Percentiles rank a stretch among this genome's conserved stretches.
These are phyloP conservation scores for Morus bassanus DNA, from an alignment of 2,797 vertebrate genomes.

Conservation along the genomic window DNA sequence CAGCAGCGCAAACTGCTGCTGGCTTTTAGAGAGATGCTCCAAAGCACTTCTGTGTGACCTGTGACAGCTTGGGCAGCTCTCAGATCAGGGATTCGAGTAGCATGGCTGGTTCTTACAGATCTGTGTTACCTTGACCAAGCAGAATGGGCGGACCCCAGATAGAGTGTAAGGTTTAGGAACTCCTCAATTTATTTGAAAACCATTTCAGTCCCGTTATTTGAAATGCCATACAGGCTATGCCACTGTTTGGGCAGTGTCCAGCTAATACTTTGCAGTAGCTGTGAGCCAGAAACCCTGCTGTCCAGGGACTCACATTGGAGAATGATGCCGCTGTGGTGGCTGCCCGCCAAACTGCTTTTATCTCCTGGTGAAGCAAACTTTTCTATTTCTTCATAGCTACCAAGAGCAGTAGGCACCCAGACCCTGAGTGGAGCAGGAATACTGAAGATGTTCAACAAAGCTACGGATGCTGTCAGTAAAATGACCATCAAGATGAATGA, in stretches of 20 bases:
- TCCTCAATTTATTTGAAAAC: not conserved
- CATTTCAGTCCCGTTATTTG: accelerated
- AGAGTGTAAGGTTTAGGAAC: not conserved
- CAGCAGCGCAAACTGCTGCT: not conserved
- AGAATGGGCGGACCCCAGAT: not conserved
- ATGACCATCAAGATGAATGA: constrained; percentile 99
- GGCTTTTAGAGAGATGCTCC: not conserved
- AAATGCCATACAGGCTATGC: too few species aligned
- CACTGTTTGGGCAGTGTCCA: not conserved
- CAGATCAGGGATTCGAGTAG: not conserved
- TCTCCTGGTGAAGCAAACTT: not conserved
- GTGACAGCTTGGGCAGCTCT: not conserved
- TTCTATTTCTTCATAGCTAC: constrained; percentile 79
- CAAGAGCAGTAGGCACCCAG: constrained; percentile 91
- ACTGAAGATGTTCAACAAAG: constrained; percentile 97
- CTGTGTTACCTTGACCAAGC: not conserved
- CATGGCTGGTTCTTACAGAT: not conserved
- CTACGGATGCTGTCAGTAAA: constrained; percentile 96
- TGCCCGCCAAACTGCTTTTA: not conserved
- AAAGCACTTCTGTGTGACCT: not conserved
- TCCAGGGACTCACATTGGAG: not conserved
- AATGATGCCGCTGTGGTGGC: not conserved
- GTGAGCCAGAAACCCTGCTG: not conserved
- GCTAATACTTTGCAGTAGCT: not conserved
- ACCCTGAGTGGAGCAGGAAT: constrained; percentile 93